Base-by-base conservation (phyloP, 2,888 invertebrate genomes). In the Adela reaumurella region DNA sequence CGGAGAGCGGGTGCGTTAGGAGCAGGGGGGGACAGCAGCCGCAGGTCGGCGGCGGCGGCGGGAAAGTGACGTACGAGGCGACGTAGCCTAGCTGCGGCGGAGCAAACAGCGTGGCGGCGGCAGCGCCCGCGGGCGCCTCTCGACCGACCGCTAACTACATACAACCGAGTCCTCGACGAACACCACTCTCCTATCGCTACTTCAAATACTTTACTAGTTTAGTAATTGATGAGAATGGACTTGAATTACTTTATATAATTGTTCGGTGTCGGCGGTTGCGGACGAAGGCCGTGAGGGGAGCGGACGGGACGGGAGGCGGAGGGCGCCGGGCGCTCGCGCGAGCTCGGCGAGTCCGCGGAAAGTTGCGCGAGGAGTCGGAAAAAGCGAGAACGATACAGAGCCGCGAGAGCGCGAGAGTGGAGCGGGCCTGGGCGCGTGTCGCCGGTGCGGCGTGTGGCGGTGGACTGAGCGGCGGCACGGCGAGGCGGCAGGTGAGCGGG, bases 11-110 rank as follows among this genome's bases (percentile, higher is more conserved):
- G 67, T 16, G 18, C 18, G 73, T 63, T 67, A 74, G 76, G 70
- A 78, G 64, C 58, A 77, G 78, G 59, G 71, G 68, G 56, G 78
- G 43, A n/a, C 16, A 17, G 43, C 43, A 43, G 14, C 35, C 72
- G 54, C 77, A 65, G 62, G 72, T 72, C 64, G 70, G 67, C 64
- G 69, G 78, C 59, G 76, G 76, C 68, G 74, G 58, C 56, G 71
- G 68, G 63, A 74, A 60, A 56, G 68, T 69, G 59, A 73, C 78
- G 74, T 78, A 76, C 68, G 77, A 70, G 71, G 59, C 58, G 51
- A 76, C 79, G 70, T 78, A 77, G 72, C 74, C 76, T 59, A 76
- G 73, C 78, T 76, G 78, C 78, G 77, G 77, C 70, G 77, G 73
- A 17, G 43, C 43, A 74, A 78, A 78, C 78, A 78, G 77, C 76